These are phyloP conservation scores for Blastobasis adustella DNA, from an alignment of 2,888 invertebrate species.

Conservation along the genomic window DNA sequence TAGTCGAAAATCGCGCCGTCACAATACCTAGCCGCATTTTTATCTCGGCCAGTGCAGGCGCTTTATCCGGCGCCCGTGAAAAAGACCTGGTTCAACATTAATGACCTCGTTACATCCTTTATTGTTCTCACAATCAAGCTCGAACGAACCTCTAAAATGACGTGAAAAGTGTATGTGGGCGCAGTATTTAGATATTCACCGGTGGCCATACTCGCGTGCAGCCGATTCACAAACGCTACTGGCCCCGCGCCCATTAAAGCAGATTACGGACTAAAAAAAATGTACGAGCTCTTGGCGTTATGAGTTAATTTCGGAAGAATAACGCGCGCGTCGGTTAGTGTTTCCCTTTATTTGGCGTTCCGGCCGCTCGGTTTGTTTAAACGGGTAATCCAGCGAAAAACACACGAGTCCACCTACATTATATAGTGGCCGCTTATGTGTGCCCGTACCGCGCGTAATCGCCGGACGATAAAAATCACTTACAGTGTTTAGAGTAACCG, in stretches of 20 bases:
- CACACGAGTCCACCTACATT: conserved; percentile 39
- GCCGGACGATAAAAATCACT: conserved; percentile 64
- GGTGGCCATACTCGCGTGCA: conserved; percentile 62
- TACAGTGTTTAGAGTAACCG: conserved; percentile 44
- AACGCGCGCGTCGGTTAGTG: conserved; percentile 62
- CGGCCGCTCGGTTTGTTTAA: conserved; percentile 65
- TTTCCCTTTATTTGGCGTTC: conserved; percentile 68
- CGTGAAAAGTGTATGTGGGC: conserved; percentile 65
- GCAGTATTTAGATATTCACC: conserved; percentile 67
- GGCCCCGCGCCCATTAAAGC: conserved; percentile 70
- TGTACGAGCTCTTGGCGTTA: conserved; percentile 67
- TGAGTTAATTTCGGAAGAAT: conserved; percentile 74
- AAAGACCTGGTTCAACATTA: conserved; percentile 21
- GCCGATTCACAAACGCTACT: conserved; percentile 66
- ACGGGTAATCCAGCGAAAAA: conserved; percentile 66
- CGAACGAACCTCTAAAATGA: conserved; percentile 59
- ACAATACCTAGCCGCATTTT: no score
- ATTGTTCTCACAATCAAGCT: conserved; percentile 61
- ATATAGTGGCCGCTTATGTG: conserved; percentile 50
- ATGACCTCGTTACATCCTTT: conserved; percentile 60
- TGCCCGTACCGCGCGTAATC: conserved; percentile 56
- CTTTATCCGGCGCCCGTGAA: neutral
- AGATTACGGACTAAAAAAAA: conserved; percentile 68
- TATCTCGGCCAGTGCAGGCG: no score
- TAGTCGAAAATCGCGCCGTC: no score